Evolutionary conservation across 2,888 invertebrate species (phyloP).

Genomic region (Drosophila picticornis): DNA sequence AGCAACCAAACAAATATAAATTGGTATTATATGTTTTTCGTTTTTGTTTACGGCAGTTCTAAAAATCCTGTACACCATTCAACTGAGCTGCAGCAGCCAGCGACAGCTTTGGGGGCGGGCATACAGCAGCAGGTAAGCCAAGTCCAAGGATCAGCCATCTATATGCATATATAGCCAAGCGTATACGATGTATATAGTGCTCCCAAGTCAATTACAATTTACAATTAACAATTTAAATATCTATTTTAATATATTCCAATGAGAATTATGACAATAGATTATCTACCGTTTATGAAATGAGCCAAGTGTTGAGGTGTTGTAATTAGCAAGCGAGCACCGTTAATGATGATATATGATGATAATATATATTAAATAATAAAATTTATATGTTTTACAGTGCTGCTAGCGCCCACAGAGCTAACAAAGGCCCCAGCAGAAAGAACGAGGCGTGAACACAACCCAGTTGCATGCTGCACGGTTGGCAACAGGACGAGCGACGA

Average conservation of each 20-base stretch:
- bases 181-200: neutral
- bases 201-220: neutral
- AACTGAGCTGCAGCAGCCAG: neutral
- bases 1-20: neutral
- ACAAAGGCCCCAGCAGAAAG: neutral
- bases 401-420: conserved; percentile 7
- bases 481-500: conserved; percentile 17
- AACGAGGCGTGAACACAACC: conserved; percentile 1
- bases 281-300: neutral
- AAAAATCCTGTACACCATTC: neutral
- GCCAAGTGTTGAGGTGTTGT: neutral
- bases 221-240: neutral
- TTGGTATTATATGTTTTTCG: neutral
- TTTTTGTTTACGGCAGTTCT: conserved; percentile 11
- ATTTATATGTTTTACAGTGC: conserved; percentile 19
- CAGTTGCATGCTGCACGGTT: conserved; percentile 42
- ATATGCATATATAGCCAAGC: neutral
- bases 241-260: conserved; percentile 1
- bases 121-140: conserved; percentile 46
- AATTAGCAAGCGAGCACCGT: conserved; percentile 1
- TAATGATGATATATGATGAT: neutral
- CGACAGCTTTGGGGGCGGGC: conserved; percentile 12
- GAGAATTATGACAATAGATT: neutral
- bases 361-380: neutral
- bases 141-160: neutral